Evolutionary conservation across 2,113 vertebrate species (phyloP), one percentile per base, ranked within the genome.

Genomic region (Xenus cinereus): DNA sequence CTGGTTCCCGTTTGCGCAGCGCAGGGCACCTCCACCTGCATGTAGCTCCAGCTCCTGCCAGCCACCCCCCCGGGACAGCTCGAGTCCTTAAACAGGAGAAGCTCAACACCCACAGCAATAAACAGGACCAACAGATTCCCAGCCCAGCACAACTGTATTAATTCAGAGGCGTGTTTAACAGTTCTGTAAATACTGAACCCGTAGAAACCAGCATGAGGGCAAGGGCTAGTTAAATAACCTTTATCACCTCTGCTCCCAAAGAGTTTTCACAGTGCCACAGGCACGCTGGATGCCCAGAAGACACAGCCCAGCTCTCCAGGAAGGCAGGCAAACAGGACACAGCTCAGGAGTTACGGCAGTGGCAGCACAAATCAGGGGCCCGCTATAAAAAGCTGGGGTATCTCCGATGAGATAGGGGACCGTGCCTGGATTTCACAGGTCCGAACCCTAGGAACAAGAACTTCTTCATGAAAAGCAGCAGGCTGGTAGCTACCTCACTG

Each of bases 31-130:
- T 76, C 41, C 0, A 2, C 5, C n/a, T 33, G 69, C 23, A 30
- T 43, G 85, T 43, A 69, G 53, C 59, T 84, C 66, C 82, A 66
- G 81, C 74, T 82, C 73, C 73, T n/a, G 14, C 24, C 60, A 89
- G 50, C 32, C 87, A 48, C 0, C 1, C 0, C 1, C 35, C 71
- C 5, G 1, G 32, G 64, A 46, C 32, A 77, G 63, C 39, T 35
- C 0, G 0, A 66, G n/a, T 37, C 48, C 57, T 79, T 48, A 14
- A 60, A 56, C 0, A 63, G 11, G 7, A 39, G 35, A 45, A 74
- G 62, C 64, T 80, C 85, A 90, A 59, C 14, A 13, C 59, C 41
- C 43, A 2, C 1, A 0, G 53, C 69, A 60, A 82, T 72, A 76
- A 89, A 82, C 39, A 68, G 46, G 56, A 92, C 50, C 48, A 84